These are phyloP conservation scores for Apantesis nais DNA, from an alignment of 2,888 invertebrate species.

Conservation along the genomic window DNA sequence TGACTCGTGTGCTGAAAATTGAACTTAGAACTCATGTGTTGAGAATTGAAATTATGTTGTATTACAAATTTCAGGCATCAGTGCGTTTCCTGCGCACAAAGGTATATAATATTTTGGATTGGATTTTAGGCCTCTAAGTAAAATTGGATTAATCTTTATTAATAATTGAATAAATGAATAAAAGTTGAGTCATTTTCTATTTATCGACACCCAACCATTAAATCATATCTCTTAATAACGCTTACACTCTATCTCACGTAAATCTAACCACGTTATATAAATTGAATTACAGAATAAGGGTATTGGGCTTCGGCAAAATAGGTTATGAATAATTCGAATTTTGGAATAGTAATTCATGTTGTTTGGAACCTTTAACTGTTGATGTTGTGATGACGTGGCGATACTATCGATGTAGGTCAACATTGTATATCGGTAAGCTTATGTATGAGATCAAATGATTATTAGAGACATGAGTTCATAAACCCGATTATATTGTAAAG, in stretches of 20 bases:
- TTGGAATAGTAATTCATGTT: slow-evolving; percentile 64
- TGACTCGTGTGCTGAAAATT: too few species aligned
- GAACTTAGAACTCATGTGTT: too few species aligned
- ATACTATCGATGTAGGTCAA: slow-evolving; percentile 30
- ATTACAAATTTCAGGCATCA: too few species aligned
- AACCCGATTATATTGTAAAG: background rate
- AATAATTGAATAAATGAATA: background rate
- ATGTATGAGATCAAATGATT: slow-evolving; percentile 2
- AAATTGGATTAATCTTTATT: background rate
- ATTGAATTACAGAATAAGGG: slow-evolving; percentile 54
- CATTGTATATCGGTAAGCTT: slow-evolving; percentile 6
- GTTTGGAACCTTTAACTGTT: slow-evolving; percentile 54
- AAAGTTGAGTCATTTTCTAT: background rate
- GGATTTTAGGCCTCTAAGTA: too few species aligned
- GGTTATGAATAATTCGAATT: slow-evolving; percentile 70
- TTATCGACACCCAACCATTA: background rate
- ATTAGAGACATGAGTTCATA: background rate
- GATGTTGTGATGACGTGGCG: slow-evolving; percentile 36
- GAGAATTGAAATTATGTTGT: too few species aligned
- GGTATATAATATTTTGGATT: background rate
- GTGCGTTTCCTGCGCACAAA: too few species aligned
- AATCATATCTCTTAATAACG: background rate
- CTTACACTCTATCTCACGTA: background rate
- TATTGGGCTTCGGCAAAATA: slow-evolving; percentile 47
- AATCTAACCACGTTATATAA: slow-evolving; percentile 16